Evolutionary conservation across 2,888 invertebrate genomes (phyloP).

Genomic region (Coleophora flavipennella): DNA sequence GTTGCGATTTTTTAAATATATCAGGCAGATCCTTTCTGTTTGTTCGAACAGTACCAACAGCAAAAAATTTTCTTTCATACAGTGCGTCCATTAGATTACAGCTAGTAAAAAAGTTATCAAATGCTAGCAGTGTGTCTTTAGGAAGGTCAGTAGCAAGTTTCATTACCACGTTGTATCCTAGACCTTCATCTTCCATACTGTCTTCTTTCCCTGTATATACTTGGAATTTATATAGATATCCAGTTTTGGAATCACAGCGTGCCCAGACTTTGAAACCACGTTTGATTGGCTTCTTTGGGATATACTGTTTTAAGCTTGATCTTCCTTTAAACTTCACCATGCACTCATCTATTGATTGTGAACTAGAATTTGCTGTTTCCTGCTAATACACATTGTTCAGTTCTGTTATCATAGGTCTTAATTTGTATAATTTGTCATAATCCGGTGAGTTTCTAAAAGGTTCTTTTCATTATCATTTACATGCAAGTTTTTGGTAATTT

Average conservation of each 20-base stretch:
- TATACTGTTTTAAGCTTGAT: conserved; percentile 19
- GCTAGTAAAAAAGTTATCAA: conserved; percentile 27
- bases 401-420: conserved; percentile 17
- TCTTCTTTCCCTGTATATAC: conserved; percentile 18
- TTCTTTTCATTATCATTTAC: conserved; percentile 18
- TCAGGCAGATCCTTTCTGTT: conserved; percentile 17
- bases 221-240: conserved; percentile 14
- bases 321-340: conserved; percentile 27
- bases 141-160: conserved; percentile 17
- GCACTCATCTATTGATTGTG: conserved; percentile 20
- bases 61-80: conserved; percentile 15
- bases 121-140: conserved; percentile 21
- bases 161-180: conserved; percentile 18
- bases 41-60: conserved; percentile 17
- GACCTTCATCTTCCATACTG: conserved; percentile 14
- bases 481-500: conserved; percentile 11
- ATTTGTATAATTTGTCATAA: conserved; percentile 20
- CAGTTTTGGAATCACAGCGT: conserved; percentile 6
- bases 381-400: conserved; percentile 17
- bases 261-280: conserved; percentile 7
- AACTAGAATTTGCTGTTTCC: conserved; percentile 13
- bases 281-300: conserved; percentile 18
- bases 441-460: conserved; percentile 17
- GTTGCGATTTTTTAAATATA: conserved; percentile 13
- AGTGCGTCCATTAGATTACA: conserved; percentile 15